A percentile compares a stretch with the other conserved stretches of the same genome.
Evolutionary conservation across 2,888 invertebrate genomes (phyloP).

Genomic region (Lymantria dispar): DNA sequence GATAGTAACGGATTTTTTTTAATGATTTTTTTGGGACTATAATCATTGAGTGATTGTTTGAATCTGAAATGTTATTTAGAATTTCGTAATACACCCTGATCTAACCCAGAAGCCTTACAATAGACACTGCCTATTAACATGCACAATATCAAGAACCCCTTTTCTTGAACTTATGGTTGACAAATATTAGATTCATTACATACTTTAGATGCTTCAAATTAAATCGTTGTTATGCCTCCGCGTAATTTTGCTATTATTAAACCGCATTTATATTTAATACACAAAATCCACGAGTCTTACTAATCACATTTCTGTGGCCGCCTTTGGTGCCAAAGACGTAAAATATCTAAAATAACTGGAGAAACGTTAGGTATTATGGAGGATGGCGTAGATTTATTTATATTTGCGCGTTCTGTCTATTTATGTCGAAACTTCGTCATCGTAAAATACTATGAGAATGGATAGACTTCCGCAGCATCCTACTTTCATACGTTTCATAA

Average conservation of each 20-base stretch:
- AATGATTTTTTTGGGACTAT: too few species aligned
- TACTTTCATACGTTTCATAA: conserved; percentile 10
- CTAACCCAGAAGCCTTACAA: too few species aligned
- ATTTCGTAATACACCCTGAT: too few species aligned
- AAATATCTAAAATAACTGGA: conserved; percentile 66
- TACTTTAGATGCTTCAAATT: not conserved
- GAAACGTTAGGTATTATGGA: conserved; percentile 47
- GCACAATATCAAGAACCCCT: too few species aligned
- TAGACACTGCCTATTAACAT: too few species aligned
- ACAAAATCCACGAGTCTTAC: conserved; percentile 38
- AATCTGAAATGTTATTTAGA: too few species aligned
- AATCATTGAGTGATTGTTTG: too few species aligned
- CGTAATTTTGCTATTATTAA: not conserved
- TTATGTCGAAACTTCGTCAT: conserved; percentile 39
- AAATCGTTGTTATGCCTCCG: not conserved
- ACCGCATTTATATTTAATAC: conserved; percentile 34
- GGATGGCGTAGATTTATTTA: conserved; percentile 52
- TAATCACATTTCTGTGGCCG: conserved; percentile 31
- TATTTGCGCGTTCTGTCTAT: conserved; percentile 48
- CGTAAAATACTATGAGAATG: conserved; percentile 56
- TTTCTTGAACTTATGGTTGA: too few species aligned
- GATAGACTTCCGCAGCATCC: conserved; percentile 51
- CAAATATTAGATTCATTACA: too few species aligned
- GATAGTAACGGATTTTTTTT: too few species aligned
- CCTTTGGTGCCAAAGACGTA: conserved; percentile 67